A percentile compares a stretch with the other conserved stretches of the same genome.
These are phyloP conservation scores for Barypeithes pellucidus DNA, from an alignment of 2,888 invertebrate genomes.

Conservation along the genomic window DNA sequence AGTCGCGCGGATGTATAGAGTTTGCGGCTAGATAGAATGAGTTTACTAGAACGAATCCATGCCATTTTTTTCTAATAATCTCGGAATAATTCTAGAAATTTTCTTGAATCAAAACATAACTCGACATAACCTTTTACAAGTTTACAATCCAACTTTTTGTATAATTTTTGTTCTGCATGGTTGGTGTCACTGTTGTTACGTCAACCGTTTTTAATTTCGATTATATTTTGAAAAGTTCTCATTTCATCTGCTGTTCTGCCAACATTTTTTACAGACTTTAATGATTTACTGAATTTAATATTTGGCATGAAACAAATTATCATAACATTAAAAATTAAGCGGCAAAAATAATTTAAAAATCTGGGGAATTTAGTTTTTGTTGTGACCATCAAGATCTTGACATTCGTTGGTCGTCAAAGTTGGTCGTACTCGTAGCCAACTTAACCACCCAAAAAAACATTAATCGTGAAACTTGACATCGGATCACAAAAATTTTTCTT, in stretches of 20 bases:
- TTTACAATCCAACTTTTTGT: too few species aligned
- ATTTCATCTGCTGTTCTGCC: too few species aligned
- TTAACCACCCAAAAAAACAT: not conserved
- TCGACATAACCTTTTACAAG: not conserved
- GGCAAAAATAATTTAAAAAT: not conserved
- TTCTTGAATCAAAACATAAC: not conserved
- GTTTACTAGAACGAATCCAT: slow-evolving; percentile 24
- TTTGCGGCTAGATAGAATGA: slow-evolving; percentile 11
- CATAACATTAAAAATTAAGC: not conserved
- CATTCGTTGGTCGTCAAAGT: not conserved
- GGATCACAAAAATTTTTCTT: slow-evolving; percentile 9
- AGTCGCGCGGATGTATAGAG: slow-evolving; percentile 21
- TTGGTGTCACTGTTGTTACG: too few species aligned
- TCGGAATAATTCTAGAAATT: not conserved
- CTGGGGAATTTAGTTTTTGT: not conserved
- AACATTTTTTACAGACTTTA: too few species aligned
- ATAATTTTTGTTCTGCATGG: too few species aligned
- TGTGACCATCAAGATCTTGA: not conserved
- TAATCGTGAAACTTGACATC: slow-evolving; percentile 16
- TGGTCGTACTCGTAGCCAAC: slow-evolving; percentile 6
- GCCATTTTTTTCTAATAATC: slow-evolving; percentile 29
- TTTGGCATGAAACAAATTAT: too few species aligned
- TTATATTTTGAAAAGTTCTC: too few species aligned
- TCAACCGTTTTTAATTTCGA: too few species aligned
- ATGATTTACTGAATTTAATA: too few species aligned